phyloP scores from a whole-genome alignment of 2,888 invertebrate genomes.

The Idaea straminata region DNA sequence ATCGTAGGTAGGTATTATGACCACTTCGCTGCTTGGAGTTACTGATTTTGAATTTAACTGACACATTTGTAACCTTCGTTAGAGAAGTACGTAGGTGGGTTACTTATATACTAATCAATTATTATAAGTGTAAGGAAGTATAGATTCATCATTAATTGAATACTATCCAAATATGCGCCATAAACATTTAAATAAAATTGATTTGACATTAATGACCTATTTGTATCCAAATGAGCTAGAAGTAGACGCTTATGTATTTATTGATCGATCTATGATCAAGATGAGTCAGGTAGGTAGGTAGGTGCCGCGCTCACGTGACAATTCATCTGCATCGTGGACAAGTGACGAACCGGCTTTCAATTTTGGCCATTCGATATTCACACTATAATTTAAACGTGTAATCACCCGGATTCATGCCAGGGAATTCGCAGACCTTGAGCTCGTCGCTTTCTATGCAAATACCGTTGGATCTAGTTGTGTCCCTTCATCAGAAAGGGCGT shows the following conservation, averaged over 20 bases:
- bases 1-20: too few relatives aligned
- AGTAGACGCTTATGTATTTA: conserved; percentile 2
- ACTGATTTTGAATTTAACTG: not conserved
- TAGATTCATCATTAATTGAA: not conserved
- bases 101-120: not conserved
- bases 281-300: conserved; percentile 19
- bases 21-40: not conserved
- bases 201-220: not conserved
- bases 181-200: not conserved
- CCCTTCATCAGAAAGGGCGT: conserved; percentile 56
- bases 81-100: too few relatives aligned
- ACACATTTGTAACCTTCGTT: not conserved
- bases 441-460: conserved; percentile 60
- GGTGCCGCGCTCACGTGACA: conserved; percentile 34
- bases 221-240: conserved; percentile 2
- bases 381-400: conserved; percentile 49
- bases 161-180: not conserved
- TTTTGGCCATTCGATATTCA: conserved; percentile 60
- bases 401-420: conserved; percentile 68
- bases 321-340: conserved; percentile 29
- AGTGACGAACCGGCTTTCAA: conserved; percentile 60
- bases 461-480: conserved; percentile 56
- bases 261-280: conserved; percentile 11
- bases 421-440: conserved; percentile 67
- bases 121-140: not conserved